Evolutionary conservation across 2,113 vertebrate species (phyloP).

Genomic region (Carassius gibelio): DNA sequence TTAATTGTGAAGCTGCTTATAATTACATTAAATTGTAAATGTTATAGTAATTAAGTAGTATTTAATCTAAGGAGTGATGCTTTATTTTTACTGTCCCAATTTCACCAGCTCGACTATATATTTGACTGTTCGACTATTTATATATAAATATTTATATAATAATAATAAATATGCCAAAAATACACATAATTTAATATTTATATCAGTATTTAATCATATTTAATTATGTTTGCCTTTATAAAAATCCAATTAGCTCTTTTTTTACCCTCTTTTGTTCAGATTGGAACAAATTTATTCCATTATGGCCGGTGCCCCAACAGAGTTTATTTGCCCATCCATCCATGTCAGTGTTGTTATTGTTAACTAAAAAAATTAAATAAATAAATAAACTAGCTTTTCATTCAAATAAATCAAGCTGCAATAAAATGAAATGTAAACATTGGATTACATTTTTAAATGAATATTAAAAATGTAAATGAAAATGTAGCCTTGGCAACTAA

Average conservation of each 20-base stretch:
- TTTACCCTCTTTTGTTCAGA: no score
- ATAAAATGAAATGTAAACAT: not conserved
- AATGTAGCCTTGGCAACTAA: not conserved
- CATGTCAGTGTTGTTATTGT: not conserved
- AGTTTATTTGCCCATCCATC: not conserved
- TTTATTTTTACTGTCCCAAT: not conserved
- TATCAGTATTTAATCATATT: no score
- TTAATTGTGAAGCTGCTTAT: not conserved
- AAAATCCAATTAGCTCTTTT: no score
- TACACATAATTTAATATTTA: no score
- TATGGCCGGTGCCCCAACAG: no score
- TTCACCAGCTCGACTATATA: not conserved
- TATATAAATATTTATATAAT: no score
- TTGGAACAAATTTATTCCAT: no score
- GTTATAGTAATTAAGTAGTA: not conserved
- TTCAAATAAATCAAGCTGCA: not conserved
- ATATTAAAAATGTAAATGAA: not conserved
- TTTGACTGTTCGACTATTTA: not conserved
- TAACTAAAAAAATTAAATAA: not conserved
- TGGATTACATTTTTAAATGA: not conserved
- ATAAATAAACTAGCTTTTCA: not conserved
- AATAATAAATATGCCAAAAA: not conserved
- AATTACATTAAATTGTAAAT: not conserved
- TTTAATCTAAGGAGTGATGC: not conserved
- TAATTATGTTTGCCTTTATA: no score